phyloP scores from a whole-genome alignment of 2,888 invertebrate species.

The Criorhina ranunculi region DNA sequence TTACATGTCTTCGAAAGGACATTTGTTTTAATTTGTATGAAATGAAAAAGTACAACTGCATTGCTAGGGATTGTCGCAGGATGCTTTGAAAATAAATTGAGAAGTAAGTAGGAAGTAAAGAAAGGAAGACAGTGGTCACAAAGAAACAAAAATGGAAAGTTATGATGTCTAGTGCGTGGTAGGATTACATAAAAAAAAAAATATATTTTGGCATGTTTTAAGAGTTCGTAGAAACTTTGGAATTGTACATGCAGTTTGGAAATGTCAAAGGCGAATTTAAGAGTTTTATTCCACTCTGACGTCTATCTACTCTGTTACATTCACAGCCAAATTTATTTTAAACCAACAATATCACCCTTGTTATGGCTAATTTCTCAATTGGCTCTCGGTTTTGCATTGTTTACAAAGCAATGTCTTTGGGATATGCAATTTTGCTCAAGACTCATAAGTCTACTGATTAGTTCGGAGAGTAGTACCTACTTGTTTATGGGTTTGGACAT shows the following conservation, averaged over 20 bases:
- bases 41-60: slow-evolving; percentile 60
- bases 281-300: not conserved
- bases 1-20: slow-evolving; percentile 18
- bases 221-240: not conserved
- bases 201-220: not conserved
- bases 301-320: too few species aligned
- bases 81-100: slow-evolving; percentile 34
- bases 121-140: not conserved
- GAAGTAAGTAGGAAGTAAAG: not conserved
- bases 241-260: not conserved
- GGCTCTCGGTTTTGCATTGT: too few species aligned
- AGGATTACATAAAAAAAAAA: not conserved
- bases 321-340: too few species aligned
- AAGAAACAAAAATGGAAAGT: not conserved
- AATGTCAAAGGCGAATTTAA: slow-evolving; percentile 8
- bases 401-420: too few species aligned
- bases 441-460: too few species aligned
- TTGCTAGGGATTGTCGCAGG: slow-evolving; percentile 27
- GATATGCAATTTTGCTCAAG: too few species aligned
- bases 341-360: too few species aligned
- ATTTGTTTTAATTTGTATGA: slow-evolving; percentile 55
- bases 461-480: too few species aligned
- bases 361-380: too few species aligned
- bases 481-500: too few species aligned
- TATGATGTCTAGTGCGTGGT: slow-evolving; percentile 47